Evolutionary conservation across 2,888 invertebrate genomes (phyloP), one percentile per base, ranked within the genome.

Genomic region (Rhaphigaster nebulosa): DNA sequence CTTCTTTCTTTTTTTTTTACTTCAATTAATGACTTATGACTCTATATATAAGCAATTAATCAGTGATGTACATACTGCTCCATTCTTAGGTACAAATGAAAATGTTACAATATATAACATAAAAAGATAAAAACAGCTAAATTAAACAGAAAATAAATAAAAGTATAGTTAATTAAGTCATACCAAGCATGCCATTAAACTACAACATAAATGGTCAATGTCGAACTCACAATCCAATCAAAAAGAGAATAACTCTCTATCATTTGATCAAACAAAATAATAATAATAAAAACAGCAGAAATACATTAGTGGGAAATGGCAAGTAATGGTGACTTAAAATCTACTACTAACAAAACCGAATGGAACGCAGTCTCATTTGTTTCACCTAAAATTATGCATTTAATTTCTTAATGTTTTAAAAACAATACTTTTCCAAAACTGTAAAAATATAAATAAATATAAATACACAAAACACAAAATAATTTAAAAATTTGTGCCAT

Each of bases 291-390:
- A 45, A n/a, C 2, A n/a, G 50, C 15, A 18, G 84, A 80, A 80
- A 80, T 65, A 29, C 29, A 29, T 2, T 29, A 29, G 29, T 10
- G 13, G 29, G 70, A 34, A 76, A 76, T 76, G 70, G 70, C 70
- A 76, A 76, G 70, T 76, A 76, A 38, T 6, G 38, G 70, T 76
- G 70, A 76, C 70, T 76, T 76, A 76, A 76, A 76, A 84, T 26
- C 38, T 45, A 84, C 3, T 45, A 26, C 15, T 84, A 65, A 45
- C n/a, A 45, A 84, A 41, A 45, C 84, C 41, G 26, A 84, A 84
- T 50, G n/a, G 45, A 84, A 84, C n/a, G 84, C 84, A 84, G 84
- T 84, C 84, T 84, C 84, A 84, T 84, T 84, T 50, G 84, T 84
- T 84, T 84, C 84, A n/a, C 84, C 45, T 84, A n/a, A 84, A 45